Evolutionary conservation across 2,797 vertebrate genomes (phyloP), one percentile per base, ranked within the genome.

Genomic region (Propithecus perrieri): DNA sequence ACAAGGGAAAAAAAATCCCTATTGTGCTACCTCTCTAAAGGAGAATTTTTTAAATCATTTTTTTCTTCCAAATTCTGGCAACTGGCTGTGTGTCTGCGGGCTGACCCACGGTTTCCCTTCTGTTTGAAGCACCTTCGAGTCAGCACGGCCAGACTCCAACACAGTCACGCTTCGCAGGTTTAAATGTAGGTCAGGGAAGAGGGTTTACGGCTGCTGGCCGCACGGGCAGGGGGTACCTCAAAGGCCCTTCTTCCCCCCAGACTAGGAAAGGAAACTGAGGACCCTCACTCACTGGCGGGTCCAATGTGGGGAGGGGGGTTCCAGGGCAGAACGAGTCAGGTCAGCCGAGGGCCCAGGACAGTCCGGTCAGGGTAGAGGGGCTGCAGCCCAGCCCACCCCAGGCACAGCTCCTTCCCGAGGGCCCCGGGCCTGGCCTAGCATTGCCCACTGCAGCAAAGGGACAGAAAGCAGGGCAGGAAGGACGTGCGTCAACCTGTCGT

Each of bases 401-500:
- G 18, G 18, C 50, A 15, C 57, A 1, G 5, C n/a, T 10, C 30
- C 72, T 35, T 26, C 53, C 63, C 28, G 69, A 72, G 63, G 14
- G 63, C 35, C n/a, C 43, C 1, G 35, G 79, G 69, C 81, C 20
- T 26, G n/a, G 80, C 48, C 1, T 1, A 4, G 2, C 20, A 0
- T 2, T 18, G 33, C 10, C 10, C 0, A 0, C 0, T 2, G 14
- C 5, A 30, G 50, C n/a, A 7, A 0, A 13, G 0, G 17, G 6
- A 11, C 2, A 13, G 18, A 4, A 43, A 76, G 22, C 17, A 5
- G 0, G 0, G 5, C 53, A 1, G 4, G 7, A 33, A 30, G 43
- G 35, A 0, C 0, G 3, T 0, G 0, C 1, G 0, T 12, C 61
- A 1, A 3, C n/a, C 83, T 1, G 22, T 12, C 0, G 0, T 10